Conservation (phyloP, 2,113 vertebrate genomes). For the Oenanthe oenanthe region DNA sequence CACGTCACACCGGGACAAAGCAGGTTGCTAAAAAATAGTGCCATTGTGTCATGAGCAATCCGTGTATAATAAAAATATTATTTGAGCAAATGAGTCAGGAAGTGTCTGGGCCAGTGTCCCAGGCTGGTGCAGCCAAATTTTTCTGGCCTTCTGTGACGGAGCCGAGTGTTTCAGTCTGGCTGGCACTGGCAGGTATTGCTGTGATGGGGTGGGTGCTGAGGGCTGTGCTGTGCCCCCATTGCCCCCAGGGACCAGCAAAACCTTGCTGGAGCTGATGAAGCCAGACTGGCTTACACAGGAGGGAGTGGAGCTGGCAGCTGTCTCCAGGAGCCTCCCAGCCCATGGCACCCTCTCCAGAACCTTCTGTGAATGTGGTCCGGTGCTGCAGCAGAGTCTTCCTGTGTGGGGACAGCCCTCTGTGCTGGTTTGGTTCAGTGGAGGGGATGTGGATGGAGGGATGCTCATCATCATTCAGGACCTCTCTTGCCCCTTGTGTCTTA, state of each 20-base stretch:
- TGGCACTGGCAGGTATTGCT: background rate
- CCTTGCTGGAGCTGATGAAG: background rate
- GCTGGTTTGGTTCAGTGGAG: rapidly evolving
- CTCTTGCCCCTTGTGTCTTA: rapidly evolving
- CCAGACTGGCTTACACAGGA: background rate
- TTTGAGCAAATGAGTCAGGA: slow-evolving; percentile 58
- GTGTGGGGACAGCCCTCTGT: background rate
- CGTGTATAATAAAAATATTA: slow-evolving; percentile 45
- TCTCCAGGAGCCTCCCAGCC: background rate
- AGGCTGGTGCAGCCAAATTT: background rate
- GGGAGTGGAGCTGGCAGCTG: background rate
- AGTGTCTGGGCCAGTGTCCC: slow-evolving; percentile 32
- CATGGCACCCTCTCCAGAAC: background rate
- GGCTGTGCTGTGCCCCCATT: background rate
- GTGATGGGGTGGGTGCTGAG: background rate
- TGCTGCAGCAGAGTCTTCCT: background rate
- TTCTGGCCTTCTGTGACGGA: background rate
- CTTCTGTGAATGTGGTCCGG: background rate
- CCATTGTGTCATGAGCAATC: slow-evolving; percentile 48
- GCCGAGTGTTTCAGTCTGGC: background rate
- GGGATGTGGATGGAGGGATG: background rate
- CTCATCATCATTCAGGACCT: background rate
- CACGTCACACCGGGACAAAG: background rate
- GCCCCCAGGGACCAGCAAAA: background rate
- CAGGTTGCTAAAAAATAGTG: slow-evolving; percentile 33